Base-by-base conservation (phyloP, 2,888 invertebrate species). In the Pollenia labialis region DNA sequence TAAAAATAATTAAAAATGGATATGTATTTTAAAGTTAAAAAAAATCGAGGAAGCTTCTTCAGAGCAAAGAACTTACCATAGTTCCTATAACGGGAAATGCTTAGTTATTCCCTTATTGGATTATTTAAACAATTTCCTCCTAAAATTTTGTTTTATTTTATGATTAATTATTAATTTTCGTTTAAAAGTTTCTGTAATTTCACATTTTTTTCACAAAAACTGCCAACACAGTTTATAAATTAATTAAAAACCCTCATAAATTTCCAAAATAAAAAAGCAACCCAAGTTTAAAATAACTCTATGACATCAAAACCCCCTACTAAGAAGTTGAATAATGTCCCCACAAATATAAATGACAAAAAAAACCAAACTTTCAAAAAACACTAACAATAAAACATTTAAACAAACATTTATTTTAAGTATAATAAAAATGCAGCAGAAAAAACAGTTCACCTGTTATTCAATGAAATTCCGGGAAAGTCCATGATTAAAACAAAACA, bases 391-490 rank as follows among this genome's bases (percentile, higher is more conserved):
- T 75, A 75, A 68, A 79, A 69, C 64, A 75, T 71, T 64, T 54
- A n/a, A 10, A 18, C 32, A 66, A 23, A 74, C 6, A 32, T 32
- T 58, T 52, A 77, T 75, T 58, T 62, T 58, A 71, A 60, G 60
- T 46, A 23, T 71, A 52, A 48, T 10, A n/a, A 56, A 14, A 54
- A 60, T 14, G 1, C 11, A 32, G 32, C 18, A 44, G 44, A 60
- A 56, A 60, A 74, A 58, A 58, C 75, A 23, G 75, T 87, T 89
- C 89, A 90, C 90, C 90, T 90, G 91, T 84, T 80, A 86, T 87
- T 88, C 82, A 87, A 88, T 84, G 80, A 90, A 91, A 91, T 91
- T 91, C 91, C 89, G 90, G 92, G 92, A 91, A 91, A 89, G 72
- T 74, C 90, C 90, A 90, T 88, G 89, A 90, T 89, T 88, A 87